Percentiles rank a stretch among this genome's conserved stretches.
These are phyloP conservation scores for Plectropomus leopardus DNA, from an alignment of 2,113 vertebrate genomes.

Conservation along the genomic window DNA sequence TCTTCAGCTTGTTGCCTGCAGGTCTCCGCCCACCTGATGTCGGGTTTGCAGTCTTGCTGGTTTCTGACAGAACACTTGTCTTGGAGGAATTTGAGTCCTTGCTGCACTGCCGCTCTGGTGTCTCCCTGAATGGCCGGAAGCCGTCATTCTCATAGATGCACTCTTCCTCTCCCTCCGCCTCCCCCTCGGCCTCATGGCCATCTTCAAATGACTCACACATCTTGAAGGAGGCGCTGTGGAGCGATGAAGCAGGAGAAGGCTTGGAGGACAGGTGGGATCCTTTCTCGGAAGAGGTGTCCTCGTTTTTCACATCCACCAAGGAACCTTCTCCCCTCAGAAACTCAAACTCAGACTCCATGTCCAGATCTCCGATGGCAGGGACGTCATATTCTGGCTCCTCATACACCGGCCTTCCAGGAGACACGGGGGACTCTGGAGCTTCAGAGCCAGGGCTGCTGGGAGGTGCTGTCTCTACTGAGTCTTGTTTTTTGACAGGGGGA, in stretches of 20 bases:
- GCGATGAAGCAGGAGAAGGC: constrained; percentile 82
- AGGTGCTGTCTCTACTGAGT: constrained; percentile 87
- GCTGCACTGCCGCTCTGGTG: constrained; percentile 88
- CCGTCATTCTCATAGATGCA: constrained; percentile 97
- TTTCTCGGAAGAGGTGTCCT: constrained; percentile 73
- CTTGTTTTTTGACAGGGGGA: constrained; percentile 94
- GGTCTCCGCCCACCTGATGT: constrained; percentile 86
- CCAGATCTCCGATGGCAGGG: constrained; percentile 90
- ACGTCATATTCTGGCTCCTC: constrained; percentile 98
- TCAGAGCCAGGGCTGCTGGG: constrained; percentile 82
- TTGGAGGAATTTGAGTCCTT: constrained; percentile 89
- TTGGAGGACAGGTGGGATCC: constrained; percentile 76
- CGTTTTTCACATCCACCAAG: constrained; percentile 74
- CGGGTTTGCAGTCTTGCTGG: constrained; percentile 78
- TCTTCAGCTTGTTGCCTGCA: constrained; percentile 88
- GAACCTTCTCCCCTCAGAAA: constrained; percentile 78
- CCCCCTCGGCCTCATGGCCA: constrained; percentile 84
- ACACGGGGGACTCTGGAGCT: constrained; percentile 87
- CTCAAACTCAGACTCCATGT: constrained; percentile 83
- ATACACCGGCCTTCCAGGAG: constrained; percentile 89
- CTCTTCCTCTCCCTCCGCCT: constrained; percentile 82
- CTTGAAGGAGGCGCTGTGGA: constrained; percentile 90
- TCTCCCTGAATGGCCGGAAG: constrained; percentile 86
- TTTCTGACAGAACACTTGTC: constrained; percentile 83
- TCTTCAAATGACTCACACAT: constrained; percentile 89